phyloP scores from a whole-genome alignment of 2,113 vertebrate species.

The Microtus pennsylvanicus region DNA sequence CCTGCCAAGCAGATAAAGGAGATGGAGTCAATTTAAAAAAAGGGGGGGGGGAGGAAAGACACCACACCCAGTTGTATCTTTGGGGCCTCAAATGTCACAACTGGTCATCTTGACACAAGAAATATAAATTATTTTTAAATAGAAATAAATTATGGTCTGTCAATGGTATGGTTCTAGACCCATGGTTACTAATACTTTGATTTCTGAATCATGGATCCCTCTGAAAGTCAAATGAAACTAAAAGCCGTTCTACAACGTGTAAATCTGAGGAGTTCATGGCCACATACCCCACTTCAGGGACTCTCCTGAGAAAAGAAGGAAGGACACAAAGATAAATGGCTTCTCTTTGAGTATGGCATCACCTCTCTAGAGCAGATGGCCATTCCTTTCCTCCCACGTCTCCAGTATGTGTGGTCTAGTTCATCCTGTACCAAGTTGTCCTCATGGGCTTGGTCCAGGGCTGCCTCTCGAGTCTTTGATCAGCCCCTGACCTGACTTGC shows the following conservation, averaged over 20 bases:
- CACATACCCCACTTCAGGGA: background rate
- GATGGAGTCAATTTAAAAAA: background rate
- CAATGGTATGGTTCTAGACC: background rate
- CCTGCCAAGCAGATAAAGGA: background rate
- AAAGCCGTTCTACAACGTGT: background rate
- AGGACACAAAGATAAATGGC: background rate
- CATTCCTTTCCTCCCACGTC: background rate
- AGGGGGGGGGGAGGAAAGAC: background rate
- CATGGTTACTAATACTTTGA: background rate
- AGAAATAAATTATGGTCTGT: background rate
- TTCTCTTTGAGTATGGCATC: background rate
- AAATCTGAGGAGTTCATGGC: background rate
- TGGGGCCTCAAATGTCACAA: background rate
- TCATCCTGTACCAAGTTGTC: background rate
- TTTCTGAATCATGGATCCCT: constrained; percentile 26
- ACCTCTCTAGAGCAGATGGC: background rate
- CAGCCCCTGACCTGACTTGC: background rate
- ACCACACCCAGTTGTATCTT: background rate
- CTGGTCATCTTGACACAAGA: background rate
- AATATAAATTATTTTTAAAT: constrained; percentile 15
- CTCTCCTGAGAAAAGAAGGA: background rate
- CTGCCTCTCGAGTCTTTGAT: background rate
- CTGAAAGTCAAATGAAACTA: constrained; percentile 19
- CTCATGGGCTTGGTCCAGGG: background rate
- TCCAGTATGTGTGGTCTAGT: background rate